Percentiles rank a stretch among this genome's conserved stretches.
These are phyloP conservation scores for Danio jaintianensis DNA, from an alignment of 2,797 vertebrate species.

Conservation along the genomic window DNA sequence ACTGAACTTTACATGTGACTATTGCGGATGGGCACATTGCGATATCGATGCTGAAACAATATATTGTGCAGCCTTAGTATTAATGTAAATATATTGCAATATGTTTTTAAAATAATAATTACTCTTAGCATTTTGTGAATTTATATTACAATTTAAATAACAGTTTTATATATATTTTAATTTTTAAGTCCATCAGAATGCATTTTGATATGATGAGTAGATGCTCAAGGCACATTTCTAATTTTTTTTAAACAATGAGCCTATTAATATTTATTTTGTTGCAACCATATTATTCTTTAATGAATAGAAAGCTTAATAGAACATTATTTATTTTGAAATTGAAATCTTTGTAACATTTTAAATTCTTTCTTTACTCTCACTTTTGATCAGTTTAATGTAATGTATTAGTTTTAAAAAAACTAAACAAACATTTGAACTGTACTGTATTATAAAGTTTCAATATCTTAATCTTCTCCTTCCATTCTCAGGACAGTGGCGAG, in stretches of 20 bases:
- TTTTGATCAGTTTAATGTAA: background rate
- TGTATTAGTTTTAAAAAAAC: background rate
- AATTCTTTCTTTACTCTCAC: background rate
- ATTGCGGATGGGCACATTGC: too few relatives aligned
- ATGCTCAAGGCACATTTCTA: background rate
- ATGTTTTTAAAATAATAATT: too few relatives aligned
- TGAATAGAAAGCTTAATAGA: background rate
- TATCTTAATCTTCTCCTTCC: background rate
- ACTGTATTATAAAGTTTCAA: background rate
- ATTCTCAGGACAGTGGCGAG: conserved; percentile 81
- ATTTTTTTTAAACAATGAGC: background rate
- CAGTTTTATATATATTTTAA: background rate
- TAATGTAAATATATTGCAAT: too few relatives aligned
- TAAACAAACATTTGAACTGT: background rate
- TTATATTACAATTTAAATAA: background rate
- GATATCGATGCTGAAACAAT: too few relatives aligned
- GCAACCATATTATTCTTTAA: background rate
- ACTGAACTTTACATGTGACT: too few relatives aligned
- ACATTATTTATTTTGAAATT: background rate
- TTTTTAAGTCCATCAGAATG: background rate
- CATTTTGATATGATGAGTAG: background rate
- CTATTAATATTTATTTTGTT: background rate
- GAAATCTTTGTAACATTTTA: background rate
- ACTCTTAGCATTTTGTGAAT: too few relatives aligned
- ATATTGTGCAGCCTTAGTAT: too few relatives aligned